Evolutionary conservation across 2,113 vertebrate species (phyloP).

Genomic region (Varanus salvator): DNA sequence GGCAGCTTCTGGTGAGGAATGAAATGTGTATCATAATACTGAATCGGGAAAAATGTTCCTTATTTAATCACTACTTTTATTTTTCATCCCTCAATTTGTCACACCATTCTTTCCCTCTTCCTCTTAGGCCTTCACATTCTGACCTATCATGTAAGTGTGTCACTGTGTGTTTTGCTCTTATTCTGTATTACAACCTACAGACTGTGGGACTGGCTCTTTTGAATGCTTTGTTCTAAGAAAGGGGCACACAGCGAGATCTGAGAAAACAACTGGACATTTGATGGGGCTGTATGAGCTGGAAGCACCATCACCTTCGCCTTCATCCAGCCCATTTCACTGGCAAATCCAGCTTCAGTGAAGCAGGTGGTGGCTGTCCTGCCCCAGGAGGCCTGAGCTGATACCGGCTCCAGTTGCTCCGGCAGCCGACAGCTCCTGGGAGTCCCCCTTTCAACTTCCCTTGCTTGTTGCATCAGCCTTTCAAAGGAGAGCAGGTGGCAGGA

Average conservation of each 20-base stretch:
- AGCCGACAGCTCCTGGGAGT: constrained; percentile 39
- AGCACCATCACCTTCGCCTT: background rate
- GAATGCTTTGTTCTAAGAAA: background rate
- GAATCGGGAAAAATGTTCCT: background rate
- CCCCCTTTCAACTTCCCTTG: constrained; percentile 22
- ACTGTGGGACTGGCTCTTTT: background rate
- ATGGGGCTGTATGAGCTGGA: background rate
- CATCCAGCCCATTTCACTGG: background rate
- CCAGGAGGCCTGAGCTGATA: background rate
- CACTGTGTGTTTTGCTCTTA: background rate
- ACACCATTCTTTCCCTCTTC: background rate
- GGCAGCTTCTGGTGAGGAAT: background rate
- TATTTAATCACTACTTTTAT: background rate
- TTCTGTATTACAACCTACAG: background rate
- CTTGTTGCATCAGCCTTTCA: constrained; percentile 39
- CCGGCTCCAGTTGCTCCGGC: constrained; percentile 21
- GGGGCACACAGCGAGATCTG: background rate
- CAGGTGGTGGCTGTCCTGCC: constrained; percentile 12
- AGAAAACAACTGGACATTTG: background rate
- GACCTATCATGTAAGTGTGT: background rate
- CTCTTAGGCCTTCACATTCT: background rate
- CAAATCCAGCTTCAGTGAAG: constrained; percentile 7
- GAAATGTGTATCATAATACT: background rate
- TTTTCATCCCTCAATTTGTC: background rate
- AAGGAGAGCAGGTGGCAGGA: constrained; percentile 39